Base-by-base conservation (phyloP, 2,113 vertebrate genomes). In the Chaetodon trifascialis region DNA sequence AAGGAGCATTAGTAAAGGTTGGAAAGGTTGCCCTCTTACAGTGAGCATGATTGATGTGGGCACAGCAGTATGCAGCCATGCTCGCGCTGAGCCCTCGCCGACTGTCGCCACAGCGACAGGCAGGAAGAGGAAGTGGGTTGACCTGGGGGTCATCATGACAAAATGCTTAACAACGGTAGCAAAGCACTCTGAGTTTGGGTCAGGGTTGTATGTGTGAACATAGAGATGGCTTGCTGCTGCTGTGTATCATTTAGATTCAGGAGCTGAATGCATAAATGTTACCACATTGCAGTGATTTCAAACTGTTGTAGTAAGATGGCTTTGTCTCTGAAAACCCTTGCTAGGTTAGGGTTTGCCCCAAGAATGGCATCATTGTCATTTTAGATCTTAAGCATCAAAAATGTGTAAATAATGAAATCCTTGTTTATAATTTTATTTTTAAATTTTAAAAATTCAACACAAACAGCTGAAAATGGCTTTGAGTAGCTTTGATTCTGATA, bases 11-110 rank as follows among this genome's bases (percentile, higher is more conserved):
- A 90, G 88, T 64, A 80, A 83, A 91, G 90, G 92, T 92, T 84
- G 59, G 34, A 89, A 82, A 89, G 92, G 91, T 91, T 84, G 89
- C 77, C 86, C 85, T 92, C 85, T 93, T 79, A 82, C 84, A 79
- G 81, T 76, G 89, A 89, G 68, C 75, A 83, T 93, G 93, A 94
- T 93, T 90, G 93, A 93, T 94, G 90, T 77, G 82, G 82, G 82
- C 88, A 67, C 63, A 79, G 85, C 71, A 54, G 76, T 56, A 15
- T 44, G 46, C 77, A 79, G 88, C 80, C 52, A 81, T 4, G 23
- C 84, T 92, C 88, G 89, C 47, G 65, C 84, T n/a, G 70, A 69
- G 87, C 65, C 68, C 88, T 88, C 10, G 70, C 79, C 11, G 75
- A 86, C 85, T 60, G 83, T 81, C 82, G 75, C 83, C 70, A 9